Evolutionary conservation across 2,888 invertebrate species (phyloP).

Genomic region (Ichneumon xanthorius): DNA sequence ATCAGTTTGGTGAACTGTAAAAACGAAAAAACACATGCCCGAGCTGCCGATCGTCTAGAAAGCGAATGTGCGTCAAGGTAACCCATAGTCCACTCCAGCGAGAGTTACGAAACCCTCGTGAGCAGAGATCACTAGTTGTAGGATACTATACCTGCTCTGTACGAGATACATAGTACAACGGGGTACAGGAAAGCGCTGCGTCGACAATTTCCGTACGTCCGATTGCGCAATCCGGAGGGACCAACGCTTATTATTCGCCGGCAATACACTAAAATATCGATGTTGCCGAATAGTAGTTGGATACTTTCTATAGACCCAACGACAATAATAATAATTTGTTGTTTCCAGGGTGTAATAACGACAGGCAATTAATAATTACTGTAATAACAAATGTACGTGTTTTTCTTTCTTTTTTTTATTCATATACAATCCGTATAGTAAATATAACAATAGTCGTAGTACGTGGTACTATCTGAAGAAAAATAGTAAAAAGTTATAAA

Average conservation of each 20-base stretch:
- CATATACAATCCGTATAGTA: no score
- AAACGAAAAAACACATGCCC: background rate
- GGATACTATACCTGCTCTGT: slow-evolving; percentile 11
- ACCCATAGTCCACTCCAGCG: slow-evolving; percentile 39
- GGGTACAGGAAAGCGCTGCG: slow-evolving; percentile 51
- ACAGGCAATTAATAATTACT: no score
- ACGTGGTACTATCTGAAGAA: background rate
- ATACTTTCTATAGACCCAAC: no score
- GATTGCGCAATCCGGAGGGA: slow-evolving; percentile 43
- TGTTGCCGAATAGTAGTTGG: no score
- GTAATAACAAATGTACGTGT: no score
- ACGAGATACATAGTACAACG: slow-evolving; percentile 6
- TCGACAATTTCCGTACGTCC: slow-evolving; percentile 57
- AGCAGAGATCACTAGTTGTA: slow-evolving; percentile 12
- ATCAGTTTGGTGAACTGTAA: background rate
- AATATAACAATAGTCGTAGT: no score
- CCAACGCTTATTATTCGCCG: slow-evolving; percentile 28
- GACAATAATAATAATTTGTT: no score
- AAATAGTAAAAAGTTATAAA: background rate
- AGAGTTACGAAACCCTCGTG: slow-evolving; percentile 55
- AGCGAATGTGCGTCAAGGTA: slow-evolving; percentile 21
- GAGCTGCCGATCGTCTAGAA: background rate
- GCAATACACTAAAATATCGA: background rate
- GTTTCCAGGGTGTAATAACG: no score
- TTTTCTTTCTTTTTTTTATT: no score